phyloP scores from a whole-genome alignment of 2,888 invertebrate species.

The Cylindroiulus punctatus region DNA sequence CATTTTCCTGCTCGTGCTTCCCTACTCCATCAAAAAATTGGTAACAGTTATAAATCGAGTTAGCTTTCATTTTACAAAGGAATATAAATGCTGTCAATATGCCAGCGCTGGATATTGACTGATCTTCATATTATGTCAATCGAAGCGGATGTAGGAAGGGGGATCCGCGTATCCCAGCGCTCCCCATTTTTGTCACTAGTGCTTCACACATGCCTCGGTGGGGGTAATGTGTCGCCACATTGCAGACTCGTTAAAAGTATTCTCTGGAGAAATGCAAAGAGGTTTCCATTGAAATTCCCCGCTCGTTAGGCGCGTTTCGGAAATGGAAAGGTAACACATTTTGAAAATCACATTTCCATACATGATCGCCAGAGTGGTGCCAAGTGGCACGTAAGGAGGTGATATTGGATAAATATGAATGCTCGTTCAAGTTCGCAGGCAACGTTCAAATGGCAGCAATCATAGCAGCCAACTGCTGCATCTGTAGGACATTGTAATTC shows the following conservation, averaged over 20 bases:
- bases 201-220: not conserved
- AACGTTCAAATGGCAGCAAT: conserved; percentile 49
- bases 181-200: not conserved
- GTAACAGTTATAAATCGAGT: conserved; percentile 12
- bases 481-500: conserved; percentile 33
- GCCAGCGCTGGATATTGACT: conserved; percentile 42
- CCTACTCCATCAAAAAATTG: not conserved
- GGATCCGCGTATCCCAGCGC: not conserved
- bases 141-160: not conserved
- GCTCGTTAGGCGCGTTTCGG: conserved; percentile 48
- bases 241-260: conserved; percentile 33
- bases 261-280: conserved; percentile 51
- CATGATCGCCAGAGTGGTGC: conserved; percentile 34
- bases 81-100: conserved; percentile 31
- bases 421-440: not conserved
- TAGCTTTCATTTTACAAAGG: conserved; percentile 10
- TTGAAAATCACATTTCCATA: conserved; percentile 52
- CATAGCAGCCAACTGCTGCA: conserved; percentile 10
- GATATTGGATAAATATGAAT: conserved; percentile 39
- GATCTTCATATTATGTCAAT: conserved; percentile 33
- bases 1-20: not conserved
- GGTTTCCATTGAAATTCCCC: conserved; percentile 48
- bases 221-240: conserved; percentile 31
- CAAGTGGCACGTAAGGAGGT: conserved; percentile 22
- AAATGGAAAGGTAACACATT: conserved; percentile 46